Conservation (phyloP, 1,140 invertebrate genomes). For the Drosophila asahinai region DNA sequence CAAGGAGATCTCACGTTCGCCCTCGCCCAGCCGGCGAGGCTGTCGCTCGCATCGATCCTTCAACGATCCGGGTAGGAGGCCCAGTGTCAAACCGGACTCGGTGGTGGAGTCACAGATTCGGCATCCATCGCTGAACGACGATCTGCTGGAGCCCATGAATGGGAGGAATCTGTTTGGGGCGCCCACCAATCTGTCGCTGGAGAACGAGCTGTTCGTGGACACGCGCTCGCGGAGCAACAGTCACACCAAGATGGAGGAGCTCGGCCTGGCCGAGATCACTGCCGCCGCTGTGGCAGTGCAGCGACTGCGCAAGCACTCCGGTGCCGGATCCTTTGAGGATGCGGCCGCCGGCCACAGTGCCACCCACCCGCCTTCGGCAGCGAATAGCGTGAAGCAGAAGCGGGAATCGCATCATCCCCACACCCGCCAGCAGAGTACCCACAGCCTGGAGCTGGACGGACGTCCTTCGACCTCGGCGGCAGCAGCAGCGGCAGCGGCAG, state of each 20-base stretch:
- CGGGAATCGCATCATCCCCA: constrained; percentile 68
- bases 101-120: constrained; percentile 78
- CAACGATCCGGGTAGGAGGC: constrained; percentile 72
- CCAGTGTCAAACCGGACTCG: constrained; percentile 73
- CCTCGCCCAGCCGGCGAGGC: constrained; percentile 77
- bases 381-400: constrained; percentile 78
- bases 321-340: constrained; percentile 79
- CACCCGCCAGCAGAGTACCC: constrained; percentile 78
- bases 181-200: constrained; percentile 74
- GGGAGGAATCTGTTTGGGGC: constrained; percentile 59
- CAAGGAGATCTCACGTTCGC: constrained; percentile 80
- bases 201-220: constrained; percentile 81
- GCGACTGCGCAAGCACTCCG: constrained; percentile 72
- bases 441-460: constrained; percentile 81
- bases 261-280: constrained; percentile 69
- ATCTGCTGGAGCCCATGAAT: constrained; percentile 71
- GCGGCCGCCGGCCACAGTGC: constrained; percentile 60
- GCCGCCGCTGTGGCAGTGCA: constrained; percentile 68
- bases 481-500: constrained; percentile 54
- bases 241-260: constrained; percentile 82
- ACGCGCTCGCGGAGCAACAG: constrained; percentile 83
- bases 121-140: constrained; percentile 82
- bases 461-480: constrained; percentile 70
- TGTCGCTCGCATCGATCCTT: constrained; percentile 83
- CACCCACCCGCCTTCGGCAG: constrained; percentile 72